These are phyloP conservation scores for Pachypsylla venusta DNA, from an alignment of 1,140 invertebrate genomes.

Conservation along the genomic window DNA sequence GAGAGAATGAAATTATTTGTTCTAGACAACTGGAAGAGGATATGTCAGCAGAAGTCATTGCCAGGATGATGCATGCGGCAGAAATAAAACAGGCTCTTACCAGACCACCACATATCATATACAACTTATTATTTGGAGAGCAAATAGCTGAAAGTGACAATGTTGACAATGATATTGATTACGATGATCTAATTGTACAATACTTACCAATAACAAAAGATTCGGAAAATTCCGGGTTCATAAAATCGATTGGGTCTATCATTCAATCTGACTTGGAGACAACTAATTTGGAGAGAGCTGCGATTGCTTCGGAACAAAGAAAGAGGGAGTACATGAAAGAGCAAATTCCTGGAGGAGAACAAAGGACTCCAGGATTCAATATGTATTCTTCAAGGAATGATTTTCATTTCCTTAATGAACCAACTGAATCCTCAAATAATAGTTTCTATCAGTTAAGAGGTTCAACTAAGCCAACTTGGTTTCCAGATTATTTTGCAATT, in stretches of 20 bases:
- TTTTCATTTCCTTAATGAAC: background rate
- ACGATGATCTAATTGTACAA: background rate
- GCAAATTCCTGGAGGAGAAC: background rate
- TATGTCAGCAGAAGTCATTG: background rate
- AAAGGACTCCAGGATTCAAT: background rate
- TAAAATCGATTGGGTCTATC: no score
- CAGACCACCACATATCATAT: background rate
- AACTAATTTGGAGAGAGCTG: background rate
- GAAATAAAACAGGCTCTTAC: background rate
- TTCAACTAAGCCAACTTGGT: background rate
- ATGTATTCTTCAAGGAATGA: background rate
- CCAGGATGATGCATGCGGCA: background rate
- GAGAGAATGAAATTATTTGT: background rate
- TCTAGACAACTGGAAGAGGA: background rate
- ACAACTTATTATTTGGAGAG: slow-evolving; percentile 3
- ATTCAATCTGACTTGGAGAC: background rate
- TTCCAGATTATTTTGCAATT: background rate
- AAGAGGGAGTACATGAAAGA: background rate
- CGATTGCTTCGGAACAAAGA: background rate
- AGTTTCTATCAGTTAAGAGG: background rate
- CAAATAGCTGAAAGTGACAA: background rate
- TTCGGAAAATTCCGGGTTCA: no score
- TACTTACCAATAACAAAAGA: background rate
- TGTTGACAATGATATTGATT: background rate
- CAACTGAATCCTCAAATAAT: background rate